These are phyloP conservation scores for Rhopalosiphum maidis DNA, from an alignment of 1,140 invertebrate species.

Conservation along the genomic window DNA sequence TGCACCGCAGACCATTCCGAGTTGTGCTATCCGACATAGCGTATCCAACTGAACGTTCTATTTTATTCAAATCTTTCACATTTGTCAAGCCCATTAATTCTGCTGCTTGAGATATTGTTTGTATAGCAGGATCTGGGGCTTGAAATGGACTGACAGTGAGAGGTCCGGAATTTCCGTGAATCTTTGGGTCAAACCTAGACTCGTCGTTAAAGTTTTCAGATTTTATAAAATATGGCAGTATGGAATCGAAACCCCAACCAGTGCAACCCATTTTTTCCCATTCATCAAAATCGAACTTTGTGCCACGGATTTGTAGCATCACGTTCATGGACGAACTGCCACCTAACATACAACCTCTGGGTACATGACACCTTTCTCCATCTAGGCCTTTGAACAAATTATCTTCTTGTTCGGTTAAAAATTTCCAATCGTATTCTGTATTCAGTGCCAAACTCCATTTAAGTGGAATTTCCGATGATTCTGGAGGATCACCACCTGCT, in stretches of 20 bases:
- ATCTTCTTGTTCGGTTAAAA: not conserved
- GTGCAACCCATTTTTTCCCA: not conserved
- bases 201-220: not conserved
- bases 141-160: not conserved
- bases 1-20: not conserved
- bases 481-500: not conserved
- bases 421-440: not conserved
- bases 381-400: slow-evolving; percentile 1
- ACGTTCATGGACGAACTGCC: not conserved
- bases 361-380: not conserved
- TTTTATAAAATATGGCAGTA: not conserved
- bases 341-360: not conserved
- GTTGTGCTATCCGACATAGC: not conserved
- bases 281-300: not conserved
- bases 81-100: not conserved
- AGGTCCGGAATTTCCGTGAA: not conserved
- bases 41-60: not conserved
- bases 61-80: not conserved
- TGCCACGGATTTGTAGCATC: not conserved
- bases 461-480: slow-evolving; percentile 7
- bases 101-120: not conserved
- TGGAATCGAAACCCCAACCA: not conserved
- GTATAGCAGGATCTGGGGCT: not conserved
- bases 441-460: not conserved
- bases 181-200: not conserved